Conservation (phyloP, 1,140 invertebrate species). For the Octopus bimaculoides region DNA sequence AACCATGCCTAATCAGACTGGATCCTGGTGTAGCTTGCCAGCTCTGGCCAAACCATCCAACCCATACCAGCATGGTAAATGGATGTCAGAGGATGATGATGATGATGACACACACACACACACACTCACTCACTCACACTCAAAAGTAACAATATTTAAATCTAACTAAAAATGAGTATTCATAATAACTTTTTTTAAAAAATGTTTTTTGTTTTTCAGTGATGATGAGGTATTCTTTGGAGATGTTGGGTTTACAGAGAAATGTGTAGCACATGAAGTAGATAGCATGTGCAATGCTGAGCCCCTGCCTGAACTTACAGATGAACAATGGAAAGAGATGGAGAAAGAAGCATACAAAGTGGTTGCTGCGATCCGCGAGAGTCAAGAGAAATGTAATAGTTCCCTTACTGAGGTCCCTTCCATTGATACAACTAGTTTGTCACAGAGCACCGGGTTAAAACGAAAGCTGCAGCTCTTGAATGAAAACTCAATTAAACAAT, state of each 20-base stretch:
- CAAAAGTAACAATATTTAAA: background rate
- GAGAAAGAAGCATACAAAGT: background rate
- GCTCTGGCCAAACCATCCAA: too few species aligned
- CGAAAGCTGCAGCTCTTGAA: background rate
- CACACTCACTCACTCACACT: background rate
- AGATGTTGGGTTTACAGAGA: slow-evolving; percentile 40
- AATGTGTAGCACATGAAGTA: slow-evolving; percentile 31
- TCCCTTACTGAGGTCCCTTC: background rate
- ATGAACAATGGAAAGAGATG: background rate
- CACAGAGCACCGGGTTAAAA: background rate
- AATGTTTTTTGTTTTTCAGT: background rate
- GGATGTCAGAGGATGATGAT: too few species aligned
- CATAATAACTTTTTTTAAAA: background rate
- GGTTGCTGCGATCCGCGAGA: background rate
- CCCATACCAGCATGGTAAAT: too few species aligned
- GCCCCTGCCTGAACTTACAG: background rate
- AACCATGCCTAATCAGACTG: too few species aligned
- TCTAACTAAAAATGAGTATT: background rate
- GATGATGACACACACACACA: background rate
- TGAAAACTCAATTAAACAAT: too few species aligned
- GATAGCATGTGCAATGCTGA: background rate
- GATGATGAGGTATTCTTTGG: slow-evolving; percentile 47
- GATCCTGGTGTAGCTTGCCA: too few species aligned
- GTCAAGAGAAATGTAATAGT: background rate
- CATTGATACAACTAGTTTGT: background rate